Base-by-base conservation (phyloP, 2,888 invertebrate genomes). In the Dendrolimus pini region DNA sequence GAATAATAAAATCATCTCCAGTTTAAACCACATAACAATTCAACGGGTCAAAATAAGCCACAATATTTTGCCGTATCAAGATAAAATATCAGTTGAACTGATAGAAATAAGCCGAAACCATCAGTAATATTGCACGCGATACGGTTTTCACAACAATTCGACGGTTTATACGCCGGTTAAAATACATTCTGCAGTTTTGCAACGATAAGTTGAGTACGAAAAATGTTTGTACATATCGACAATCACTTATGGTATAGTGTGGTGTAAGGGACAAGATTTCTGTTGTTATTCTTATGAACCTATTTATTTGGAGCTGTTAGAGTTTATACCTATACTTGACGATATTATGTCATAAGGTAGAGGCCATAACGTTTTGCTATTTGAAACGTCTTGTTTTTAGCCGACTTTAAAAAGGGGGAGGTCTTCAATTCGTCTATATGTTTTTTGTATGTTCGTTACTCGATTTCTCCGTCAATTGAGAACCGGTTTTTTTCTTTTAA, bases 151-250 rank as follows among this genome's bases (percentile, higher is more conserved):
- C 47, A 47, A 47, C 47, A 47, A 47, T 47, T 47, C 47, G 47
- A 47, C 64, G 59, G 63, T 64, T 67, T 66, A 70, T 67, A 65
- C 56, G 61, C 62, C 65, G 66, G 68, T 72, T 69, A 69, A 70
- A 73, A 69, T 70, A 62, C 61, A 65, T 67, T 71, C 66, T 64
- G 64, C 65, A 65, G 63, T 68, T 70, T 67, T 67, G 64, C 60
- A 68, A 53, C 55, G 67, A 71, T 71, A 66, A 65, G 63, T 66
- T 62, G 41, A 53, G 59, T 42, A 55, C 64, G 62, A 59, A 62
- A 68, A 68, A 62, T 61, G 58, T 67, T 58, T 59, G 63, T 60
- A 61, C 62, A 60, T 63, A 64, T 66, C 66, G 60, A 58, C 69
- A 66, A 69, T 69, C 66, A 68, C 65, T 68, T 69, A 67, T 63